Evolutionary conservation across 2,888 invertebrate genomes (phyloP), one percentile per base, ranked within the genome.

Genomic region (Lasius fuliginosus): DNA sequence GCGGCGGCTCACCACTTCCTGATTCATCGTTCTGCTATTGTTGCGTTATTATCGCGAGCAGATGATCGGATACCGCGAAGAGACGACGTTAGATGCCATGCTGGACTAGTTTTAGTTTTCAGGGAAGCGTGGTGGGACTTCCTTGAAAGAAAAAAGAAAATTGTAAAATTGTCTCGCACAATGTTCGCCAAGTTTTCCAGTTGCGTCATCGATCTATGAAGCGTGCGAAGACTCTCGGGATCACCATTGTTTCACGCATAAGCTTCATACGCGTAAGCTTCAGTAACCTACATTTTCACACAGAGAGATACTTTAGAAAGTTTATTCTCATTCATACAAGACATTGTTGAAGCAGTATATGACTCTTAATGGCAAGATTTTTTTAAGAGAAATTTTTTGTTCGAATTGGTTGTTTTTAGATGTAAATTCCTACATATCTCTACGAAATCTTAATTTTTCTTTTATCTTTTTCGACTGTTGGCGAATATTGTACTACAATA

Each of bases 71-170:
- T 74, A 79, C 27, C 58, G 42, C 75, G 15, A 46, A 15, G 12
- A 76, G 68, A 79, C 42, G 64, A 79, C 42, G 77, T 77, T 56
- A 71, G 83, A 71, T 83, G 83, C 83, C 79, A 83, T 83, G 83
- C 69, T 83, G 68, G 42, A 79, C 79, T 79, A 53, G 56, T 53
- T 56, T 30, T 42, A 60, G 23, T 73, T 81, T 81, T 81, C 79
- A 81, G 79, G 79, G 74, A 79, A 73, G 74, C 58, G 33, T 60
- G 46, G 60, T 81, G 74, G 79, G 79, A 81, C 27, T 74, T 81
- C 27, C 79, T 36, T 74, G 79, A 36, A 73, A n/a, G n/a, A 23
- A 65, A 30, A 73, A 71, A 46, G 77, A 60, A 79, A 79, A 71
- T 30, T 8, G 40, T 68, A 77, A 23, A 36, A 79, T 46, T 30